phyloP scores from a whole-genome alignment of 1,140 invertebrate species.

The Arctopsyche grandis region DNA sequence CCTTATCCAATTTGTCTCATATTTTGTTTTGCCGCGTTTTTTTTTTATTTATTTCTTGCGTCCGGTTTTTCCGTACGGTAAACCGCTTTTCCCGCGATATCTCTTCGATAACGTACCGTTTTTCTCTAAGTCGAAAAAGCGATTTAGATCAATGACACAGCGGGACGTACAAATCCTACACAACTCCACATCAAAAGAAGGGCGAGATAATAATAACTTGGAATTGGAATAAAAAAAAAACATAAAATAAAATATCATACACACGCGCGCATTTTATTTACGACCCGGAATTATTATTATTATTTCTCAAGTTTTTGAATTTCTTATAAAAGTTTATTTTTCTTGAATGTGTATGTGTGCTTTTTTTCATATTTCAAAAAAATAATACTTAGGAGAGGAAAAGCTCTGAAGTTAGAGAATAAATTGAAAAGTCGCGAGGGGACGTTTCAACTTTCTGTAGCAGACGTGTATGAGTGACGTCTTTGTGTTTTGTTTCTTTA shows the following conservation, averaged over 20 bases:
- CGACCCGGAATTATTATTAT: neutral
- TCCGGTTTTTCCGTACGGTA: neutral
- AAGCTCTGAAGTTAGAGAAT: constrained; percentile 26
- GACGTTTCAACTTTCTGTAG: constrained; percentile 29
- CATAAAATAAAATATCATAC: neutral
- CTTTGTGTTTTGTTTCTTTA: constrained; percentile 29
- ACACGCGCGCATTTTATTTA: neutral
- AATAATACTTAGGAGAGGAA: constrained; percentile 28
- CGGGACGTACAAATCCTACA: no score
- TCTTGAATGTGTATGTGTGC: neutral
- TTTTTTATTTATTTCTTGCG: neutral
- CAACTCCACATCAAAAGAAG: no score
- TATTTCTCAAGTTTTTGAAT: neutral
- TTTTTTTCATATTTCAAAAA: neutral
- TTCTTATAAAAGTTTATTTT: constrained; percentile 1
- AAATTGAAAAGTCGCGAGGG: constrained; percentile 30
- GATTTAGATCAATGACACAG: constrained; percentile 7
- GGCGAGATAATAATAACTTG: neutral
- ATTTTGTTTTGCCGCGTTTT: constrained; percentile 43
- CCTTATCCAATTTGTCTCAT: constrained; percentile 53
- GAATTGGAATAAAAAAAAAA: neutral
- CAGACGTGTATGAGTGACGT: constrained; percentile 30
- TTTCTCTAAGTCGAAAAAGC: neutral
- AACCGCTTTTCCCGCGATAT: neutral
- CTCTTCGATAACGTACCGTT: neutral